Percentiles rank a stretch among this genome's conserved stretches.
Conservation (phyloP, 1,140 invertebrate genomes). For the Hetaerina americana region DNA sequence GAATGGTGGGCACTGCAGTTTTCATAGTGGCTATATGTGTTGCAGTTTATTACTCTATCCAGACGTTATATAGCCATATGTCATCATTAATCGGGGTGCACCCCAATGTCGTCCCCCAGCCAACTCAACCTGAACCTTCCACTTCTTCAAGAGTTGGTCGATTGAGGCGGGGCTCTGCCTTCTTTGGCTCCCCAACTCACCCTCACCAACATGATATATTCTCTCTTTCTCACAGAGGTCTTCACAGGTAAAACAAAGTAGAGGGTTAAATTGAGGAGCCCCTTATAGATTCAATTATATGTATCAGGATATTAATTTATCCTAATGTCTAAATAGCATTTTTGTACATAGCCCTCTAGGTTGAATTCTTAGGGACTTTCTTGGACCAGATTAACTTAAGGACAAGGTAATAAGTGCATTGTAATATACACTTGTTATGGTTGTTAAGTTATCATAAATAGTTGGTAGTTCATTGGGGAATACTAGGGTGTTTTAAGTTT, state of each 20-base stretch:
- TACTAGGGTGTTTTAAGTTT: too few species aligned
- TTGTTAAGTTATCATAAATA: too few species aligned
- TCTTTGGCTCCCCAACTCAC: neutral
- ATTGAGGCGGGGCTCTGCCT: neutral
- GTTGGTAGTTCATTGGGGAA: too few species aligned
- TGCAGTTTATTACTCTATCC: neutral
- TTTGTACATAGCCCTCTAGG: too few species aligned
- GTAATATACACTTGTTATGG: too few species aligned
- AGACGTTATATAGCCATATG: neutral
- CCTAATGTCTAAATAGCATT: too few species aligned
- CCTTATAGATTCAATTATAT: too few species aligned
- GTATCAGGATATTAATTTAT: too few species aligned
- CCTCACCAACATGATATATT: neutral
- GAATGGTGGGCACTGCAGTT: neutral
- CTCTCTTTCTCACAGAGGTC: neutral
- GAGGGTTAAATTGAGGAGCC: too few species aligned
- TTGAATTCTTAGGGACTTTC: too few species aligned
- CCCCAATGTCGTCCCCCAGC: neutral
- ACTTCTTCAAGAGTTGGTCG: neutral
- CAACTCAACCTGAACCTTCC: neutral
- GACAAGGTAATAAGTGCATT: too few species aligned
- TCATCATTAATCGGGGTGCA: neutral
- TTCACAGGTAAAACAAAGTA: neutral
- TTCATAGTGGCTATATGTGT: neutral
- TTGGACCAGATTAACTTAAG: too few species aligned